Evolutionary conservation across 2,797 vertebrate genomes (phyloP).

Genomic region (Myotis vivesi): DNA sequence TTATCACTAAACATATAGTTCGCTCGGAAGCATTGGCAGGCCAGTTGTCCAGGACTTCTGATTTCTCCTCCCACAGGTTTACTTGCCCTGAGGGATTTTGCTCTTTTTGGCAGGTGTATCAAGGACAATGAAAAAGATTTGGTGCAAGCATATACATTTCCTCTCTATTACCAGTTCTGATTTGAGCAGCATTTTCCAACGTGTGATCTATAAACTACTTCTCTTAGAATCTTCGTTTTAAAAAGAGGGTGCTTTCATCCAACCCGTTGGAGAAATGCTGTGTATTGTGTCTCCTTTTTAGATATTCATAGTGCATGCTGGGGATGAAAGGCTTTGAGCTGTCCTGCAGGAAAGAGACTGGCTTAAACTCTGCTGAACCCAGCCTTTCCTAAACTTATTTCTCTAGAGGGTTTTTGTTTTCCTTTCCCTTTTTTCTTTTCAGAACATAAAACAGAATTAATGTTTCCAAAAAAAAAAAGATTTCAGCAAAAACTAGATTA

Average conservation of each 20-base stretch:
- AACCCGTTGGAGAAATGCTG: background rate
- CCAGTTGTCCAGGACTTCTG: constrained; percentile 36
- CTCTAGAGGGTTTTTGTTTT: constrained; percentile 47
- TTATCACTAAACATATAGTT: constrained; percentile 38
- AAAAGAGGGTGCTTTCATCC: background rate
- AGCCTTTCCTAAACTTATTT: constrained; percentile 53
- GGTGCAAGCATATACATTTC: background rate
- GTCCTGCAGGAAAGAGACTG: constrained; percentile 37
- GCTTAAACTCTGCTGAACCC: constrained; percentile 52
- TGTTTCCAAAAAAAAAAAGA: constrained; percentile 62
- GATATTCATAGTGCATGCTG: background rate
- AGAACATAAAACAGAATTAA: constrained; percentile 65
- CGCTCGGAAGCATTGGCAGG: background rate
- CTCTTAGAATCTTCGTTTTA: background rate
- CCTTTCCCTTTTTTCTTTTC: background rate
- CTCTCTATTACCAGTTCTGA: constrained; percentile 41
- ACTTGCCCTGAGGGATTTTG: constrained; percentile 21
- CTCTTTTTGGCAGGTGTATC: constrained; percentile 38
- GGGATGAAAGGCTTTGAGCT: constrained; percentile 41
- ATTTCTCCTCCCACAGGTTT: constrained; percentile 41
- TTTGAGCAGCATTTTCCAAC: constrained; percentile 27
- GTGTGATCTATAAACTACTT: constrained; percentile 34
- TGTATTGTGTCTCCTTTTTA: background rate
- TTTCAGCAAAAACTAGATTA: constrained; percentile 64
- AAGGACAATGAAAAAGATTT: constrained; percentile 26